These are phyloP conservation scores for Xestoiulus laeticollis DNA, from an alignment of 2,888 invertebrate species.

Conservation along the genomic window DNA sequence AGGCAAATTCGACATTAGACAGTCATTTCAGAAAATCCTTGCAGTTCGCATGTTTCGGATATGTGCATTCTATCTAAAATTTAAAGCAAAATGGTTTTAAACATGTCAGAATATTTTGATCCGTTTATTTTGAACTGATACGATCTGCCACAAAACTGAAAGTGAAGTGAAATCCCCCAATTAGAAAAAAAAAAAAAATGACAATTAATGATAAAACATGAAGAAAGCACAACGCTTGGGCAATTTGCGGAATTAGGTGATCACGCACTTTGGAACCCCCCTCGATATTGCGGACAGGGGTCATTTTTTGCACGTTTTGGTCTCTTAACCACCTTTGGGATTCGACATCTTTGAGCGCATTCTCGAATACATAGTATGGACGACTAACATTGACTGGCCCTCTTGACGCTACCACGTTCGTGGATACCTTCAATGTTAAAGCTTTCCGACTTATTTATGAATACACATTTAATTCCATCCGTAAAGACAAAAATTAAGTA, in stretches of 20 bases:
- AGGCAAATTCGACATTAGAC: not conserved
- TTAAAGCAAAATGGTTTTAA: too few relatives aligned
- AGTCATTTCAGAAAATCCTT: too few relatives aligned
- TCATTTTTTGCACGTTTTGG: not conserved
- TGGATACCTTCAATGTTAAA: not conserved
- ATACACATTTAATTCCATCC: too few relatives aligned
- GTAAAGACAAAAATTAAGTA: too few relatives aligned
- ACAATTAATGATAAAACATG: not conserved
- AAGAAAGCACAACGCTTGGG: not conserved
- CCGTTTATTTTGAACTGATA: not conserved
- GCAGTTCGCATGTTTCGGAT: too few relatives aligned
- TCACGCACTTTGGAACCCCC: not conserved
- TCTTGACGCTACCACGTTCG: not conserved
- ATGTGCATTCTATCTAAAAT: too few relatives aligned
- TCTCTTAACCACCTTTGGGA: constrained; percentile 26
- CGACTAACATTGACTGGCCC: not conserved
- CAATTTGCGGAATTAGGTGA: not conserved
- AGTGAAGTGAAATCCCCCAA: not conserved
- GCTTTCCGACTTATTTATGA: too few relatives aligned
- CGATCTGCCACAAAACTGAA: not conserved
- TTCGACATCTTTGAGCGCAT: not conserved
- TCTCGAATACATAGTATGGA: not conserved
- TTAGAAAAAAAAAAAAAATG: not conserved
- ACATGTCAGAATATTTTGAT: not conserved
- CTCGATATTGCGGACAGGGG: not conserved